Percentiles rank a stretch among this genome's conserved stretches.
Conservation (phyloP, 2,113 vertebrate species). For the Axis porcinus region DNA sequence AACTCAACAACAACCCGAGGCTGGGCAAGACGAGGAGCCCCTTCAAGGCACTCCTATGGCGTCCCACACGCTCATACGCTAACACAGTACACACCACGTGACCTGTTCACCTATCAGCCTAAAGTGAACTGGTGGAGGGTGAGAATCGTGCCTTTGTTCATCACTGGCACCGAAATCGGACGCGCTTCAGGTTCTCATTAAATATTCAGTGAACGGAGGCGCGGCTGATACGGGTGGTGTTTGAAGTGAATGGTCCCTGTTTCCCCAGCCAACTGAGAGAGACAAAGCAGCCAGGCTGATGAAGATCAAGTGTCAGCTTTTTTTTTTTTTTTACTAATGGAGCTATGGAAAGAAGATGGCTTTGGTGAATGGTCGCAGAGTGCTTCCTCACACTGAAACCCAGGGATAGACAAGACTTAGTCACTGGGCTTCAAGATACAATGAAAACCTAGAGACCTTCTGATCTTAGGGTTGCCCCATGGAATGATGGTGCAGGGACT, state of each 20-base stretch:
- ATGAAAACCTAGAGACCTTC: not conserved
- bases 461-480: fast-evolving
- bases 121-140: no score
- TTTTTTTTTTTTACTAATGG: not conserved
- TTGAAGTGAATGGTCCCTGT: not conserved
- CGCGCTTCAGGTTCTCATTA: fast-evolving
- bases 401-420: not conserved
- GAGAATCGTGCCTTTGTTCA: not conserved
- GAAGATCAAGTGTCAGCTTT: not conserved
- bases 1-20: not conserved
- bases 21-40: not conserved
- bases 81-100: fast-evolving
- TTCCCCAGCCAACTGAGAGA: not conserved
- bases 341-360: not conserved
- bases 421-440: not conserved
- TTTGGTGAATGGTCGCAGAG: not conserved
- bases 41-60: not conserved
- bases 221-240: not conserved
- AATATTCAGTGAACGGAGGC: not conserved
- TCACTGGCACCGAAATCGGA: not conserved
- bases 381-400: not conserved
- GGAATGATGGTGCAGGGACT: not conserved
- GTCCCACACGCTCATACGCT: not conserved
- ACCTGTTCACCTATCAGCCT: not conserved
- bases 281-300: not conserved